Evolutionary conservation across 2,888 invertebrate species (phyloP).

Genomic region (Schizaphis graminum): DNA sequence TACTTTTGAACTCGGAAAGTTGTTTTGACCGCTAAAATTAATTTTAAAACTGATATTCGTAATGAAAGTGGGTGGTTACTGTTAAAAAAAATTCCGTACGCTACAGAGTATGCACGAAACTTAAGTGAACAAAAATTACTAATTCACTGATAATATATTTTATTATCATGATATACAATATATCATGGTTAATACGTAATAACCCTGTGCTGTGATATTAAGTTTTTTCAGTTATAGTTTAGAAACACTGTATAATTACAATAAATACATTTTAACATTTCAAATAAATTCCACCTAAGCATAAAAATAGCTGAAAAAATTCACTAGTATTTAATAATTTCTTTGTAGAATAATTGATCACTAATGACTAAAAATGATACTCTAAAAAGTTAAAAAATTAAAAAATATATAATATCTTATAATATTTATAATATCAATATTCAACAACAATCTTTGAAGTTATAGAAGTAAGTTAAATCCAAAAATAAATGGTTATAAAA

Average conservation of each 20-base stretch:
- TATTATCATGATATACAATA: not conserved
- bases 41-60: no score
- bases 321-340: not conserved
- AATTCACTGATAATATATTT: not conserved
- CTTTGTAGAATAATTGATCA: not conserved
- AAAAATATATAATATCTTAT: not conserved
- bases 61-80: no score
- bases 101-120: not conserved
- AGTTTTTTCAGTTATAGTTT: not conserved
- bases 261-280: not conserved
- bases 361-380: no score
- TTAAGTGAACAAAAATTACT: not conserved
- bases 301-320: not conserved
- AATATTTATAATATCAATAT: not conserved
- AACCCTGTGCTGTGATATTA: not conserved
- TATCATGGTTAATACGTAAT: not conserved
- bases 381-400: no score
- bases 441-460: not conserved
- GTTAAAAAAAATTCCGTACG: not conserved
- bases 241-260: not conserved
- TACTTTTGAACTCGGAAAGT: no score
- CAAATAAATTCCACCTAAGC: not conserved
- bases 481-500: not conserved
- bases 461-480: not conserved
- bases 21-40: no score